phyloP scores from a whole-genome alignment of 2,113 vertebrate species.

The Gopherus evgoodei region DNA sequence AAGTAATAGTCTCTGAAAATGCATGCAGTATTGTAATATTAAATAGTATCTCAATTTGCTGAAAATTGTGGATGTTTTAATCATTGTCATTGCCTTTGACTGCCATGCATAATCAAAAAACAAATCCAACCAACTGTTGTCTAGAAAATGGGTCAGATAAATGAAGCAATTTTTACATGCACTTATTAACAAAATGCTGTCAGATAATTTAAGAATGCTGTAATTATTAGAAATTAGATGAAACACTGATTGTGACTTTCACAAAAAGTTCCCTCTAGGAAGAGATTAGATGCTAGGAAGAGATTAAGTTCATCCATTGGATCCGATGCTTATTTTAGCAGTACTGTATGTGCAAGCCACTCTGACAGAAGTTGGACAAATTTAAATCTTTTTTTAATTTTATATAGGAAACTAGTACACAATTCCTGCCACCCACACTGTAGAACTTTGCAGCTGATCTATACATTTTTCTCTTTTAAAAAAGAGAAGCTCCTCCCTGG shows the following conservation, averaged over 20 bases:
- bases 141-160: background rate
- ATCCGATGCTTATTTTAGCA: background rate
- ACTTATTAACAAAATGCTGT: background rate
- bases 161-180: background rate
- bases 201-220: background rate
- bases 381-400: background rate
- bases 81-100: background rate
- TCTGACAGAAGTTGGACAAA: background rate
- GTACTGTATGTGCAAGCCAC: rapidly evolving
- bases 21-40: background rate
- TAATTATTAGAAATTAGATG: background rate
- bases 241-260: background rate
- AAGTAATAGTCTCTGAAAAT: background rate
- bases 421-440: background rate
- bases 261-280: background rate
- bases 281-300: background rate
- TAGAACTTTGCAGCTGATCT: rapidly evolving
- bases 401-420: background rate
- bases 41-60: background rate
- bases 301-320: background rate
- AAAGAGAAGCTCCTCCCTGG: background rate
- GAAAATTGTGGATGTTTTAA: slow-evolving; percentile 3
- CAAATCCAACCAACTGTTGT: background rate
- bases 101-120: slow-evolving; percentile 4
- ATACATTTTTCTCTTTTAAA: background rate